phyloP scores from a whole-genome alignment of 64 coral and sea anemone genomes.

The Pocillopora verrucosa region DNA sequence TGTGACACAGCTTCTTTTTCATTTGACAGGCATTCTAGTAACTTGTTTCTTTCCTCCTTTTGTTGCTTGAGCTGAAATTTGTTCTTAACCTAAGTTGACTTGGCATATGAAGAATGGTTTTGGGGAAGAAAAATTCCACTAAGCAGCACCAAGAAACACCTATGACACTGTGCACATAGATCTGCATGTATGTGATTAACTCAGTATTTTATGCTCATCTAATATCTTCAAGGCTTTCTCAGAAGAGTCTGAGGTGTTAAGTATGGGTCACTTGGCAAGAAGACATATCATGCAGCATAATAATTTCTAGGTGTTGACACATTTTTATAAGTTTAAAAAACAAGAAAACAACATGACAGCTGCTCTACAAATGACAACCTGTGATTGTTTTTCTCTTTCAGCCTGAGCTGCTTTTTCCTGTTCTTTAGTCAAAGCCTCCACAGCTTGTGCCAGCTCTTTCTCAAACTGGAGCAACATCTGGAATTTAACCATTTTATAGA shows the following conservation, averaged over 20 bases:
- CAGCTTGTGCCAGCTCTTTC: constrained; percentile 88
- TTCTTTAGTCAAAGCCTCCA: constrained; percentile 87
- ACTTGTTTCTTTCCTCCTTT: constrained; percentile 62
- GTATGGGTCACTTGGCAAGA: no score
- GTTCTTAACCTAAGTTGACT: neutral
- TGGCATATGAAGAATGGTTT: neutral
- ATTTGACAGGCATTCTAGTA: constrained; percentile 69
- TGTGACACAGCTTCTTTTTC: constrained; percentile 66
- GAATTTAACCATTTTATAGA: neutral
- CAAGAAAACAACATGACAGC: no score
- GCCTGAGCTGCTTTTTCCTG: constrained; percentile 86
- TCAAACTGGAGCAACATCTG: constrained; percentile 94
- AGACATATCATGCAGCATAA: no score
- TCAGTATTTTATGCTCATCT: no score
- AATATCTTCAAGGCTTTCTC: no score
- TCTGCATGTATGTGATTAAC: no score
- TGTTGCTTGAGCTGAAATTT: constrained; percentile 45
- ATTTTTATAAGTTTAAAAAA: no score
- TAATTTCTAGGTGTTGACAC: no score
- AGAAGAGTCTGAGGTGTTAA: no score
- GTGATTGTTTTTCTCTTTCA: constrained; percentile 76
- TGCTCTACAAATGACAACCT: constrained; percentile 26
- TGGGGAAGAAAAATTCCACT: no score
- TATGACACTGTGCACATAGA: no score
- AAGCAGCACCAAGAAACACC: no score